Evolutionary conservation across 2,113 vertebrate genomes (phyloP), one percentile per base, ranked within the genome.

Genomic region (Felis chaus): DNA sequence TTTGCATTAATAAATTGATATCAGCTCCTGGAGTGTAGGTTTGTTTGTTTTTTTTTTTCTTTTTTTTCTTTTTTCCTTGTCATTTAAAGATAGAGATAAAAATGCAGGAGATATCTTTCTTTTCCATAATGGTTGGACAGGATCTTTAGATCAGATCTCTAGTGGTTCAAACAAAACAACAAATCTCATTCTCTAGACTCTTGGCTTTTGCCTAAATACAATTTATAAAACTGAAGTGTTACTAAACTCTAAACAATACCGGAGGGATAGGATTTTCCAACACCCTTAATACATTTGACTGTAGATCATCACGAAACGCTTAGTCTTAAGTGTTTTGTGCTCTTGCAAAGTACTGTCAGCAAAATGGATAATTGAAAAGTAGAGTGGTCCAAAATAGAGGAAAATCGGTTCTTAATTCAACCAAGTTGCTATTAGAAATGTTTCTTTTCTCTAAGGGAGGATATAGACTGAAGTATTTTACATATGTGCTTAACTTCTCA

Each of bases 241-340:
- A 92, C 88, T 97, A 91, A 98, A 97, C 96, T 97, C 96, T 55
- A 96, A 97, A 96, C 48, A 89, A 29, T 86, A 82, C 97, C 41
- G 21, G 6, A 80, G 88, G 94, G 95, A 88, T 76, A 45, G 83
- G 88, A 48, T 89, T 97, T 95, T 87, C 94, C 79, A 95, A 76
- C 80, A 74, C 92, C 33, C 81, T 88, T 81, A 94, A 88, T 87
- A 73, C 81, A 50, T 76, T 76, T 92, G 91, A 97, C 92, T 91
- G 3, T 27, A 83, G 88, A 81, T 33, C 88, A 79, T 96, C 93
- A 94, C 69, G 65, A 29, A 90, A 93, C 94, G 94, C 87, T 55
- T 97, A 45, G 11, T n/a, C 61, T 13, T 63, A 79, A 94, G 93
- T 91, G 63, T 95, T 97, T 68, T 76, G 16, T 78, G 74, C 45